These are phyloP conservation scores for Zoanthus gigantus DNA, from an alignment of 92 coral and sea anemone species.

Conservation along the genomic window DNA sequence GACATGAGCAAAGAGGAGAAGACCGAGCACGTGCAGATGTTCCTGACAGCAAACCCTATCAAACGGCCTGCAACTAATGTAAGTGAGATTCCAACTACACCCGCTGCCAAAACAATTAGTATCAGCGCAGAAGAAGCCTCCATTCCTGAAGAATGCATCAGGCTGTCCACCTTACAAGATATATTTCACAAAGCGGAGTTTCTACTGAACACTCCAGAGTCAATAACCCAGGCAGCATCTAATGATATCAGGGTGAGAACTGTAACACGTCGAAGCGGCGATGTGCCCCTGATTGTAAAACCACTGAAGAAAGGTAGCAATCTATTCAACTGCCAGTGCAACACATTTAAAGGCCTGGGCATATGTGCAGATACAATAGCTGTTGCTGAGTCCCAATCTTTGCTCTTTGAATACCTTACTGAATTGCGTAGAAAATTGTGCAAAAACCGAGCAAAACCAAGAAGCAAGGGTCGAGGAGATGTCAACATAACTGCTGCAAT, in stretches of 20 bases:
- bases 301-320: constrained; percentile 26
- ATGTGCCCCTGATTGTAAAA: constrained; percentile 51
- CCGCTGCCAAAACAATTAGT: constrained; percentile 18
- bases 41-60: constrained; percentile 46
- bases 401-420: constrained; percentile 5
- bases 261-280: constrained; percentile 53
- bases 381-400: constrained; percentile 1
- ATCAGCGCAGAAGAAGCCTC: constrained; percentile 60
- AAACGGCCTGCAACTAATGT: background rate
- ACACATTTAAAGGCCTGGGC: constrained; percentile 4
- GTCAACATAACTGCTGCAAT: constrained; percentile 16
- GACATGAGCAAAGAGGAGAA: constrained; percentile 37
- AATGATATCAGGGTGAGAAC: constrained; percentile 48
- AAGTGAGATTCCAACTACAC: background rate
- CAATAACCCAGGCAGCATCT: constrained; percentile 57
- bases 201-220: constrained; percentile 50
- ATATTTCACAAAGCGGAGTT: constrained; percentile 58
- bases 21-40: constrained; percentile 17
- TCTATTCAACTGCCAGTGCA: constrained; percentile 51
- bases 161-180: constrained; percentile 43
- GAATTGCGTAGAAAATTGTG: background rate
- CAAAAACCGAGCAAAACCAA: background rate
- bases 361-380: background rate
- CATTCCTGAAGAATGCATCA: constrained; percentile 49
- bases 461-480: constrained; percentile 10